These are phyloP conservation scores for Dicerorhinus sumatrensis DNA, from an alignment of 2,113 vertebrate genomes.

Conservation along the genomic window DNA sequence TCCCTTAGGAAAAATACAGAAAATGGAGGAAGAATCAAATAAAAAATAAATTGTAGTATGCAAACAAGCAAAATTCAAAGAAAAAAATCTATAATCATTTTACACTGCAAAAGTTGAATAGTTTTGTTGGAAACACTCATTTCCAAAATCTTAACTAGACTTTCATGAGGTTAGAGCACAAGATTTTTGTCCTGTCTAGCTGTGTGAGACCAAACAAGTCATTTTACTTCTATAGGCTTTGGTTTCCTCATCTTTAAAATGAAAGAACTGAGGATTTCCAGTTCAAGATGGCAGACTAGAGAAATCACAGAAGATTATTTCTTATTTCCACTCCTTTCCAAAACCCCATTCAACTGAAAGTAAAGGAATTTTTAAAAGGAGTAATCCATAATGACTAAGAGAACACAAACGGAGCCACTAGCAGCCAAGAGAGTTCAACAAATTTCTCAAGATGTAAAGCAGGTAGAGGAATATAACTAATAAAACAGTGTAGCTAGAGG, in stretches of 20 bases:
- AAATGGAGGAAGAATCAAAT: neutral
- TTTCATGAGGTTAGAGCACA: neutral
- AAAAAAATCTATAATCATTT: neutral
- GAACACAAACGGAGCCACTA: neutral
- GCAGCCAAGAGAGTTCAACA: neutral
- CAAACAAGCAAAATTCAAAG: constrained; percentile 24
- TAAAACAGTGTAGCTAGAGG: neutral
- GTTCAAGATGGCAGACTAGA: neutral
- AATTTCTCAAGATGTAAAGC: neutral
- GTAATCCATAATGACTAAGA: neutral
- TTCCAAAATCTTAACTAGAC: neutral
- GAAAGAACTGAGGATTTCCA: neutral
- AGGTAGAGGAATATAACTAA: neutral
- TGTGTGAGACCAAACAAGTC: neutral
- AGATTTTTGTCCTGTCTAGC: neutral
- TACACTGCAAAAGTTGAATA: neutral
- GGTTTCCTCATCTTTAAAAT: constrained; percentile 19
- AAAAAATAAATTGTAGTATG: constrained; percentile 1
- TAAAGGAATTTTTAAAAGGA: neutral
- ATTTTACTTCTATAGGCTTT: neutral
- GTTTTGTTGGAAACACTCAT: neutral
- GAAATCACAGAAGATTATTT: neutral
- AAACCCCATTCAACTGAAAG: neutral
- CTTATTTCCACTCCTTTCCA: neutral
- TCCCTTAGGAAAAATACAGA: neutral